Conservation (phyloP, 1,140 invertebrate species). For the Megalonaias nervosa region DNA sequence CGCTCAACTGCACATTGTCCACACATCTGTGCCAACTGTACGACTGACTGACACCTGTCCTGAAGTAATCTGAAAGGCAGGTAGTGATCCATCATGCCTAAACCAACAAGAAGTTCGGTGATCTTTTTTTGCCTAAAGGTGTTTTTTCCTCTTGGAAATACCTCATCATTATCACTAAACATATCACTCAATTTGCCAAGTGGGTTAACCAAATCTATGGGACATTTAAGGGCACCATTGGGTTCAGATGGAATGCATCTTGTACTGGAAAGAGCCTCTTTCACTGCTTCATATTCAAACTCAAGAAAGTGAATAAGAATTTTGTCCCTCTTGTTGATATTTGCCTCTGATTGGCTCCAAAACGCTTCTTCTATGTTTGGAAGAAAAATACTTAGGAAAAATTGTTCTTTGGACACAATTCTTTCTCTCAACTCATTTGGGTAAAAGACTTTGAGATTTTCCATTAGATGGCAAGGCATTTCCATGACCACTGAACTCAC, state of each 20-base stretch:
- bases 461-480: slow-evolving; percentile 2
- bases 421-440: neutral
- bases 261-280: neutral
- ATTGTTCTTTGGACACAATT: slow-evolving; percentile 4
- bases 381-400: slow-evolving; percentile 25
- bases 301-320: slow-evolving; percentile 7
- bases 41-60: slow-evolving; percentile 35
- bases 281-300: neutral
- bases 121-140: slow-evolving; percentile 12
- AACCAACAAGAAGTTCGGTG: slow-evolving; percentile 11
- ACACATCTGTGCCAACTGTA: slow-evolving; percentile 17
- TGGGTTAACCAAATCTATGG: slow-evolving; percentile 23
- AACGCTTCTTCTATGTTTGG: slow-evolving; percentile 20
- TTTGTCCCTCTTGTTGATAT: neutral
- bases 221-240: slow-evolving; percentile 4
- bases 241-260: slow-evolving; percentile 30
- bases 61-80: slow-evolving; percentile 27
- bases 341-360: neutral
- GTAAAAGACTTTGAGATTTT: slow-evolving; percentile 2
- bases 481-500: neutral
- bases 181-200: neutral
- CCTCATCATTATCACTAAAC: slow-evolving; percentile 10
- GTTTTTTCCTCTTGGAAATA: slow-evolving; percentile 6
- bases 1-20: slow-evolving; percentile 6
- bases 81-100: slow-evolving; percentile 41